phyloP scores from a whole-genome alignment of 2,797 vertebrate genomes.

The Fistularia tabacaria region DNA sequence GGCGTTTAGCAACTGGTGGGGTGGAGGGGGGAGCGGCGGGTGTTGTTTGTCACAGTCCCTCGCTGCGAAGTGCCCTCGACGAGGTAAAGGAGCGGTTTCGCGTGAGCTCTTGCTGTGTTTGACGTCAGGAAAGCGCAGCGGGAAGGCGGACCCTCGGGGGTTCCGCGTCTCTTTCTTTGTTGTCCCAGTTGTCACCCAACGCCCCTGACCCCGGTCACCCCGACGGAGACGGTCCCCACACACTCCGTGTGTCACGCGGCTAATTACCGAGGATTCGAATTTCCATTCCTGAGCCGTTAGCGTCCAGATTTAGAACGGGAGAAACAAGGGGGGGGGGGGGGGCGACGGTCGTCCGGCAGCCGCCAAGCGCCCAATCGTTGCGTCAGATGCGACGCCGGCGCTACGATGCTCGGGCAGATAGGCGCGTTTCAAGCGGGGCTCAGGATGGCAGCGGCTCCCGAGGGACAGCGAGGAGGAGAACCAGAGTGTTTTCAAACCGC shows the following conservation, averaged over 20 bases:
- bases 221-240: slow-evolving; percentile 26
- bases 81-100: slow-evolving; percentile 8
- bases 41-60: slow-evolving; percentile 26
- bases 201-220: slow-evolving; percentile 60
- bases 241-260: slow-evolving; percentile 59
- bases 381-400: neutral
- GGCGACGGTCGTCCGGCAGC: slow-evolving; percentile 32
- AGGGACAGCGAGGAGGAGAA: slow-evolving; percentile 30
- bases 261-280: slow-evolving; percentile 71
- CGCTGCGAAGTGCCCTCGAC: slow-evolving; percentile 33
- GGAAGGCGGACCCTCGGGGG: neutral
- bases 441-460: slow-evolving; percentile 47
- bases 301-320: slow-evolving; percentile 64
- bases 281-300: slow-evolving; percentile 66
- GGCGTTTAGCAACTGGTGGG: slow-evolving; percentile 17
- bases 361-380: slow-evolving; percentile 23
- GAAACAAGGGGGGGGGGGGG: slow-evolving; percentile 48
- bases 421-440: slow-evolving; percentile 25
- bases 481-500: too few species aligned
- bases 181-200: slow-evolving; percentile 68
- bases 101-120: neutral
- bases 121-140: neutral
- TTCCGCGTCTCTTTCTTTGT: slow-evolving; percentile 36
- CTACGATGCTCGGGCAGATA: too few species aligned
- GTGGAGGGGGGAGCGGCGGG: slow-evolving; percentile 23